These are phyloP conservation scores for Cryptotis parvus DNA, from an alignment of 2,113 vertebrate species.

Conservation along the genomic window DNA sequence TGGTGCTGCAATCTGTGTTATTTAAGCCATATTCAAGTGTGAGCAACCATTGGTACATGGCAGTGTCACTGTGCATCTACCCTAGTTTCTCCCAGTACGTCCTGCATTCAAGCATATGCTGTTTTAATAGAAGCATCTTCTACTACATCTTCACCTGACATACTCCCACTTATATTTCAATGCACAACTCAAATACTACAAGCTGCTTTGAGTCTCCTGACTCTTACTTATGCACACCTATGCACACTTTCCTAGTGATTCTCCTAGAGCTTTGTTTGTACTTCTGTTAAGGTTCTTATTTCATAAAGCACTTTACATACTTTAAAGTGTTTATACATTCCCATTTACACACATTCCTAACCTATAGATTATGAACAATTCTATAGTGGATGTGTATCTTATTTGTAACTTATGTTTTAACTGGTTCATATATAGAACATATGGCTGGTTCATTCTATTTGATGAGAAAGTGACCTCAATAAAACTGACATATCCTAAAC, in stretches of 20 bases:
- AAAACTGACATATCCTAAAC: neutral
- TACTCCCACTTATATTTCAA: neutral
- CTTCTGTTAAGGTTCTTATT: neutral
- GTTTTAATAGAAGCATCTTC: neutral
- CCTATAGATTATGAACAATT: neutral
- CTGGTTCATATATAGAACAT: no score
- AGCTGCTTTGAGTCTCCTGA: neutral
- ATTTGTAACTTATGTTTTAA: neutral
- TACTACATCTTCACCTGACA: neutral
- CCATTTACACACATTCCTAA: neutral
- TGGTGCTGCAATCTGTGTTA: no score
- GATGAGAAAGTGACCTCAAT: slow-evolving; percentile 2
- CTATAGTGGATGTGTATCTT: neutral
- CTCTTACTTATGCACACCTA: neutral
- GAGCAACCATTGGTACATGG: no score
- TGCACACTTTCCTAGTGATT: neutral
- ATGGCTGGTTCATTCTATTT: neutral
- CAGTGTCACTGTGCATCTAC: no score
- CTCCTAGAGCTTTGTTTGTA: neutral
- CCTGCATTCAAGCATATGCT: neutral
- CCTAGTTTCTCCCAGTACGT: neutral
- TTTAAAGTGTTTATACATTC: no score
- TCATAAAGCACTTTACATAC: no score
- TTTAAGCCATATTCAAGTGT: no score
- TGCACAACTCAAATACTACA: neutral